These are phyloP conservation scores for Hydrocynus forskahlii DNA, from an alignment of 2,797 vertebrate species.

Conservation along the genomic window DNA sequence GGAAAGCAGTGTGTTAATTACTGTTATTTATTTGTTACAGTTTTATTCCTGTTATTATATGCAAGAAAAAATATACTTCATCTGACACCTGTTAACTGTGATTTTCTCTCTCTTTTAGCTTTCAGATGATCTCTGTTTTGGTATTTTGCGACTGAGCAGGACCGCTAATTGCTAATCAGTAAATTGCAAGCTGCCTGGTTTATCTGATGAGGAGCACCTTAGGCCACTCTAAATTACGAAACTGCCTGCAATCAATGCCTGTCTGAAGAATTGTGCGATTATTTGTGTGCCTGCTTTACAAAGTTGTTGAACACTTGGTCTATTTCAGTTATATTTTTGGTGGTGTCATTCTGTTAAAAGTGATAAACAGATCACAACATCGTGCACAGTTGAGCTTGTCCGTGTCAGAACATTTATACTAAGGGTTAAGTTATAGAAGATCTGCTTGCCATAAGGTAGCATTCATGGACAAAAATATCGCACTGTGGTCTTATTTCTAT, in stretches of 20 bases:
- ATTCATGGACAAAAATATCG: too few species aligned
- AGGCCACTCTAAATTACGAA: constrained; percentile 6
- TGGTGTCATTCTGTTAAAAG: background rate
- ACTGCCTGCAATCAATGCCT: background rate
- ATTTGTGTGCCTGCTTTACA: constrained; percentile 10
- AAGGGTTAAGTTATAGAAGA: too few species aligned
- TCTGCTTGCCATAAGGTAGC: too few species aligned
- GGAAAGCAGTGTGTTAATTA: background rate
- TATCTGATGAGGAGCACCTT: constrained; percentile 30
- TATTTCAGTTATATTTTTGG: too few species aligned
- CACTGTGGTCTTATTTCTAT: too few species aligned
- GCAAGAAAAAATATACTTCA: background rate
- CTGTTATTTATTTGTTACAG: background rate
- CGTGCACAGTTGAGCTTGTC: too few species aligned
- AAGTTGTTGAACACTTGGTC: background rate
- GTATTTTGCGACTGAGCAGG: background rate
- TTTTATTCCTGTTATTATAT: too few species aligned
- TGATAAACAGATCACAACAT: too few species aligned
- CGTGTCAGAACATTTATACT: too few species aligned
- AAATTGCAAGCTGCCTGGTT: constrained; percentile 16
- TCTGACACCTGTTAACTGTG: constrained; percentile 1
- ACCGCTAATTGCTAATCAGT: constrained; percentile 15
- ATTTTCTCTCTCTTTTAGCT: constrained; percentile 2
- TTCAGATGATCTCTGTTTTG: background rate
- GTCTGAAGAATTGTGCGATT: constrained; percentile 12